These are phyloP conservation scores for Drosophila willistoni DNA, from an alignment of 1,140 invertebrate genomes.

Conservation along the genomic window DNA sequence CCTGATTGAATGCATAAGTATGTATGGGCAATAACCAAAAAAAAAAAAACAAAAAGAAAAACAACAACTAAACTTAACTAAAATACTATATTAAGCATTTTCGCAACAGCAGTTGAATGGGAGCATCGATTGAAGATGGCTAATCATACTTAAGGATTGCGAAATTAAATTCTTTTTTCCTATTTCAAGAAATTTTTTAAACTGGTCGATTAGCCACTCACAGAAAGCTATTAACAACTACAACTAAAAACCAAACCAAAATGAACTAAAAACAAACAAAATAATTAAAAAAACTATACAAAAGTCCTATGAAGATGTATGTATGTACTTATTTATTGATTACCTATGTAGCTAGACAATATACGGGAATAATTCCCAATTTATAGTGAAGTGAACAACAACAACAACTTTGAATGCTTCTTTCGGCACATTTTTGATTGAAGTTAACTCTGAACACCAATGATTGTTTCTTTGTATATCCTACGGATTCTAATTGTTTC, in stretches of 20 bases:
- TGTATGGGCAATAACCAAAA: slow-evolving; percentile 33
- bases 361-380: slow-evolving; percentile 76
- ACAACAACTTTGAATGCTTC: slow-evolving; percentile 25
- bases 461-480: slow-evolving; percentile 23
- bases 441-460: slow-evolving; percentile 8
- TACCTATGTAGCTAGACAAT: slow-evolving; percentile 79
- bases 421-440: not conserved
- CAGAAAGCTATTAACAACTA: slow-evolving; percentile 17
- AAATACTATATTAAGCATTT: slow-evolving; percentile 25
- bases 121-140: slow-evolving; percentile 30
- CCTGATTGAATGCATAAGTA: slow-evolving; percentile 22
- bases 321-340: slow-evolving; percentile 30
- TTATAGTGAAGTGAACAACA: slow-evolving; percentile 26
- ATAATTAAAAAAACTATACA: slow-evolving; percentile 13
- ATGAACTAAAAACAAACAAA: slow-evolving; percentile 22
- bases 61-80: slow-evolving; percentile 25
- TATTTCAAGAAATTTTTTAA: slow-evolving; percentile 16
- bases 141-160: slow-evolving; percentile 13
- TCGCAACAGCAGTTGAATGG: slow-evolving; percentile 33
- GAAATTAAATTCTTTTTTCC: slow-evolving; percentile 16
- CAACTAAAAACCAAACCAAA: slow-evolving; percentile 21
- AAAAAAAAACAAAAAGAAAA: too few relatives aligned
- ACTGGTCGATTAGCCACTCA: slow-evolving; percentile 46
- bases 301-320: slow-evolving; percentile 34
- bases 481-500: slow-evolving; percentile 38